phyloP scores from a whole-genome alignment of 1,140 invertebrate genomes.

The Pseudomyrmex gracilis region DNA sequence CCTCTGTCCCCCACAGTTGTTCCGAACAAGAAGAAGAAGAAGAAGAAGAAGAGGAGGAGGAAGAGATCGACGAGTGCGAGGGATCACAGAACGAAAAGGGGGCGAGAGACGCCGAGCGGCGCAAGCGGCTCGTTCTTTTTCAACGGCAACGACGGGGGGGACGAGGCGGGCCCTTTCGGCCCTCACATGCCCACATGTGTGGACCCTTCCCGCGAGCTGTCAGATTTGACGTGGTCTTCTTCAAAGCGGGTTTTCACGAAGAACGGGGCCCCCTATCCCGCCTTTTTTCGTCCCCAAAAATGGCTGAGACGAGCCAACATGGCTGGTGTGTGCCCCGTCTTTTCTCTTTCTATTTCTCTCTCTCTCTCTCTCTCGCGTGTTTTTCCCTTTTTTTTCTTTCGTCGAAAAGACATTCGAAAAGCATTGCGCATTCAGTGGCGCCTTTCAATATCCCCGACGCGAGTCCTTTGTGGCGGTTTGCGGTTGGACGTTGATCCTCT shows the following conservation, averaged over 20 bases:
- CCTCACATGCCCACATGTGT: slow-evolving; percentile 66
- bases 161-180: slow-evolving; percentile 71
- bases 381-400: slow-evolving; percentile 10
- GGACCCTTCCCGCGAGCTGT: slow-evolving; percentile 73
- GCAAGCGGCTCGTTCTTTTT: slow-evolving; percentile 72
- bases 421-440: slow-evolving; percentile 30
- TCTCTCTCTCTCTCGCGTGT: background rate
- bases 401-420: slow-evolving; percentile 51
- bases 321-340: slow-evolving; percentile 61
- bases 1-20: slow-evolving; percentile 70
- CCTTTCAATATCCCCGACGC: slow-evolving; percentile 48
- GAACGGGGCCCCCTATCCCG: slow-evolving; percentile 66
- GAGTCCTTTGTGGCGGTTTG: slow-evolving; percentile 65
- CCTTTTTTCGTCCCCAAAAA: slow-evolving; percentile 76
- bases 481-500: slow-evolving; percentile 48
- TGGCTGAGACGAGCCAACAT: slow-evolving; percentile 78
- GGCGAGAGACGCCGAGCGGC: background rate
- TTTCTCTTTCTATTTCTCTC: slow-evolving; percentile 38
- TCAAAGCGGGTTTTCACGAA: slow-evolving; percentile 74
- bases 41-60: slow-evolving; percentile 47
- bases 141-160: slow-evolving; percentile 51
- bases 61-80: slow-evolving; percentile 23
- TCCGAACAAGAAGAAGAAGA: slow-evolving; percentile 59
- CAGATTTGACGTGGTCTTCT: slow-evolving; percentile 77
- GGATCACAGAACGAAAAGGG: slow-evolving; percentile 21